Base-by-base conservation (phyloP, 2,797 vertebrate genomes). In the Austrolebias charrua region DNA sequence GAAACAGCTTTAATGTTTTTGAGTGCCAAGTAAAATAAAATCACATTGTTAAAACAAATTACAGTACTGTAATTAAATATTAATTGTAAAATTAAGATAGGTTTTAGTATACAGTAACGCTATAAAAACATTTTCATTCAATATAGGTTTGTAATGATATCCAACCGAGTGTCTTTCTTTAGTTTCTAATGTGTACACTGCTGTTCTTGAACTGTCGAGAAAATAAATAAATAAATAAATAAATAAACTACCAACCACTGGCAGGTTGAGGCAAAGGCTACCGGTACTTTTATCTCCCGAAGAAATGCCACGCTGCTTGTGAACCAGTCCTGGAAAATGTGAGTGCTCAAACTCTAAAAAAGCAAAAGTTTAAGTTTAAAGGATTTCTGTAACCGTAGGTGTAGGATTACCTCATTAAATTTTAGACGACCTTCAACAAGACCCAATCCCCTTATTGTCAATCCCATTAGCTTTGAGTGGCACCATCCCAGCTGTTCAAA, bases 391-490 rank as follows among this genome's bases (percentile, higher is more conserved):
- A 66, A 66, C 80, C 33, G 62, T 48, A 49, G 46, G 51, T 68
- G 50, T 5, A 35, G 50, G 75, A 71, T 74, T 55, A 67, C 49
- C 29, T 51, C 64, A 70, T 66, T 71, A 48, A 71, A 66, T 65
- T 77, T 77, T 62, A 77, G 52, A 74, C 52, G 55, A 48, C 48
- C 42, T 50, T 4, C 5, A 24, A 54, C 52, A 33, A 7, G 20
- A 52, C 24, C 62, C 56, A 24, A 59, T 75, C 76, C 76, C 54
- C 66, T 77, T 63, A 58, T 75, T 73, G 82, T 79, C 86, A 88
- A 89, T 90, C 87, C 83, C 65, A 85, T 91, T 88, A 88, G 71
- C 78, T 76, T 64, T 76, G 69, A 59, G 69, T 29, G 40, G 74
- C 71, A 47, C 60, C 38, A 65, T 77, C 89, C 73, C 87, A 86